Conservation (phyloP, 1,140 invertebrate genomes). For the Leptopilina boulardi region DNA sequence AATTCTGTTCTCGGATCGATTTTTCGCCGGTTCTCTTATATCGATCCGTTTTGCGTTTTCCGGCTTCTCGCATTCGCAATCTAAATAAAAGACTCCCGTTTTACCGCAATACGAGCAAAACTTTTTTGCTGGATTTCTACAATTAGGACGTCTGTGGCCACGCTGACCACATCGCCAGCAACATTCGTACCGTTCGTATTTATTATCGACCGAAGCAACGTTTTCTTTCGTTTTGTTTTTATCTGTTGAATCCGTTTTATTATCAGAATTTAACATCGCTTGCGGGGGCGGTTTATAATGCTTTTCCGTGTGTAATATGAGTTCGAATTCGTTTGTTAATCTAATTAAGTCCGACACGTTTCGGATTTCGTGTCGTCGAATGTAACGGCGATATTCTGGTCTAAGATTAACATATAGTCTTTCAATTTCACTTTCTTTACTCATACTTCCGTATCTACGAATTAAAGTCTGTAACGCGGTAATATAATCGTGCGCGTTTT, state of each 20-base stretch:
- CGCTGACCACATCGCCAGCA: slow-evolving; percentile 39
- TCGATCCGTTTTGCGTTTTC: slow-evolving; percentile 34
- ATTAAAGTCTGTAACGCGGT: not conserved
- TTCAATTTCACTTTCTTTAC: not conserved
- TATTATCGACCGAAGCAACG: not conserved
- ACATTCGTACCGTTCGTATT: not conserved
- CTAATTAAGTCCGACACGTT: not conserved
- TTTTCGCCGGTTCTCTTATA: not conserved
- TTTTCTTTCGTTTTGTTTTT: too few species aligned
- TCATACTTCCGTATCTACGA: not conserved
- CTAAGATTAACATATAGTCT: slow-evolving; percentile 19
- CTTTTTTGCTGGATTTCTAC: not conserved
- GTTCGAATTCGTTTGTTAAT: not conserved
- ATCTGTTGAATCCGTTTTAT: too few species aligned
- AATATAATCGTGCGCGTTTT: not conserved
- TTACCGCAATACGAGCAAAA: slow-evolving; percentile 41
- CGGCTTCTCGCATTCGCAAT: slow-evolving; percentile 24
- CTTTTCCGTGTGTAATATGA: not conserved
- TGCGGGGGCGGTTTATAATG: too few species aligned
- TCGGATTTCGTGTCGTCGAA: not conserved
- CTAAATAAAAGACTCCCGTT: not conserved
- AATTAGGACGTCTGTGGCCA: slow-evolving; percentile 20
- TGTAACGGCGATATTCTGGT: not conserved
- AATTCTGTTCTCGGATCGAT: not conserved
- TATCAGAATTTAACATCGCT: too few species aligned